Conservation (phyloP, 1,140 invertebrate genomes). For the Cotesia vestalis region DNA sequence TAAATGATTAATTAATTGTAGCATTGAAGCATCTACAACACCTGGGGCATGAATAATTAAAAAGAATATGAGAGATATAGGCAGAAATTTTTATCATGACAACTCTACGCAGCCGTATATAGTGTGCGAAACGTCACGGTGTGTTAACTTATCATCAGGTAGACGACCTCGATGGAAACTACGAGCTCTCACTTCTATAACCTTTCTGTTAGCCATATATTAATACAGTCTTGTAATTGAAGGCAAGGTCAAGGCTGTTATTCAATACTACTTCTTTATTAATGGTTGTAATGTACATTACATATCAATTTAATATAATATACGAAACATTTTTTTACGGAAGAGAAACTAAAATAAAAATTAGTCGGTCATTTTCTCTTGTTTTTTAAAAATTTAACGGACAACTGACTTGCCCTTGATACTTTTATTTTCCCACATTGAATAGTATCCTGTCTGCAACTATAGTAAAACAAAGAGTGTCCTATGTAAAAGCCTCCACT, state of each 20-base stretch:
- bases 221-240: background rate
- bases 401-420: constrained; percentile 13
- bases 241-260: constrained; percentile 17
- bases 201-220: constrained; percentile 1
- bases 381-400: background rate
- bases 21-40: no score
- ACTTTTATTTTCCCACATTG: constrained; percentile 23
- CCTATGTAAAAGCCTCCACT: constrained; percentile 9
- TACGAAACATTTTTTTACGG: no score
- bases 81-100: background rate
- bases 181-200: constrained; percentile 27
- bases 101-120: background rate
- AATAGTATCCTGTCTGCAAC: constrained; percentile 15
- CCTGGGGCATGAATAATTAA: background rate
- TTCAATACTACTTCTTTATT: background rate
- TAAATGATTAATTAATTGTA: no score
- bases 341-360: no score
- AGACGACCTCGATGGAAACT: constrained; percentile 27
- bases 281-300: background rate
- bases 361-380: no score
- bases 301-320: background rate
- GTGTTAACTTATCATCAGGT: constrained; percentile 45
- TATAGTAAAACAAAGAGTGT: constrained; percentile 19
- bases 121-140: constrained; percentile 60
- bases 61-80: no score